Evolutionary conservation across 1,140 invertebrate genomes (phyloP).

Genomic region (Orchesella cincta): DNA sequence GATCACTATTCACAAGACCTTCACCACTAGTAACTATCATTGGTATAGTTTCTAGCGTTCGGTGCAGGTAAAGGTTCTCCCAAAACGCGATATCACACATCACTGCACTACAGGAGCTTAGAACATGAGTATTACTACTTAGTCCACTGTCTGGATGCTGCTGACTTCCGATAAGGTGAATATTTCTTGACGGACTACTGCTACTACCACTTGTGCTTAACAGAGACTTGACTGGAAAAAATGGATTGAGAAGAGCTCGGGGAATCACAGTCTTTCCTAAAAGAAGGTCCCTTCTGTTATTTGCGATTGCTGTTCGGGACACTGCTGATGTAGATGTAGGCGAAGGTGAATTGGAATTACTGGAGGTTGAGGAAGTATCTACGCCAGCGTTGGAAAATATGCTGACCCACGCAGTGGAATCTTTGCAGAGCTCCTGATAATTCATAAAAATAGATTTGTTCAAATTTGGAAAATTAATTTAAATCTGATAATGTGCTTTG

Average conservation of each 20-base stretch:
- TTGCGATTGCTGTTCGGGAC: neutral
- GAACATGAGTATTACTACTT: neutral
- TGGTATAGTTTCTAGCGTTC: slow-evolving; percentile 29
- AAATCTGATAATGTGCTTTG: neutral
- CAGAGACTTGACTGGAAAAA: slow-evolving; percentile 43
- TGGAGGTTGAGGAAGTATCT: neutral
- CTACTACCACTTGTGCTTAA: slow-evolving; percentile 25
- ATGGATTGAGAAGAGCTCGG: slow-evolving; percentile 39
- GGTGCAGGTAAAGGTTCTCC: slow-evolving; percentile 39
- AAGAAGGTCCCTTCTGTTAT: no score
- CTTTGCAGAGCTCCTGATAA: slow-evolving; percentile 27
- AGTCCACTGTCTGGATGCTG: slow-evolving; percentile 25
- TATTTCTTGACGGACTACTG: neutral
- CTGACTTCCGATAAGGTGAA: neutral
- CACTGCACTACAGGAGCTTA: slow-evolving; percentile 19
- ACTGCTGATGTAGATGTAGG: neutral
- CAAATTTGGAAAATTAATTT: slow-evolving; percentile 8
- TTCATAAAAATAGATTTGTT: neutral
- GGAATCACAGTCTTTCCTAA: slow-evolving; percentile 26
- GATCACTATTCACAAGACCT: neutral
- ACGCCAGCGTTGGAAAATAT: slow-evolving; percentile 40
- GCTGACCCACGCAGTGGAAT: slow-evolving; percentile 42
- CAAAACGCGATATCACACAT: slow-evolving; percentile 45
- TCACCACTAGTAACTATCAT: slow-evolving; percentile 16
- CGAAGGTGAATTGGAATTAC: neutral